These are phyloP conservation scores for Octomys mimax DNA, from an alignment of 2,797 vertebrate genomes.

Conservation along the genomic window DNA sequence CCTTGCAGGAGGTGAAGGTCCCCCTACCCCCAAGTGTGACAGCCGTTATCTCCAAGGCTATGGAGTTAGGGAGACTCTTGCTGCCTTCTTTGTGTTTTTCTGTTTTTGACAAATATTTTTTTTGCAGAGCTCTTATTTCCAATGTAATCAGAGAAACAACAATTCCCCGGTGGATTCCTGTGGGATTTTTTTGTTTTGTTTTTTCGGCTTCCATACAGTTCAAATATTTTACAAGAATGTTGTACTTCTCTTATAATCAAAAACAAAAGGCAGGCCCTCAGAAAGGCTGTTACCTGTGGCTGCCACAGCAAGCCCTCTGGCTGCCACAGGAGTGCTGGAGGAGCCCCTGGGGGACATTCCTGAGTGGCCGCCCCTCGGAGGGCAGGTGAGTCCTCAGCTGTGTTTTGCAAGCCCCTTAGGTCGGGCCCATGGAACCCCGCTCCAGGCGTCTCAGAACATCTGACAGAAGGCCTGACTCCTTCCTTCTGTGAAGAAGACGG, in stretches of 20 bases:
- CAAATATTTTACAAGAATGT: conserved; percentile 47
- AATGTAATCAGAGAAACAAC: conserved; percentile 8
- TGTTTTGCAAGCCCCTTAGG: background rate
- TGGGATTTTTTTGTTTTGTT: background rate
- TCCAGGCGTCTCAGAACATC: background rate
- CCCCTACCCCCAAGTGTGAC: background rate
- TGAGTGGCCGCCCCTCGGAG: background rate
- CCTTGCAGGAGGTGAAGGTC: background rate
- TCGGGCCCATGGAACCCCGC: background rate
- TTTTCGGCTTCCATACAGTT: background rate
- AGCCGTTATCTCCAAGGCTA: background rate
- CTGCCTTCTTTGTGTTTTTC: conserved; percentile 9
- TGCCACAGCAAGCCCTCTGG: background rate
- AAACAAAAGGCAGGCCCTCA: background rate
- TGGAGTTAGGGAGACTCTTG: background rate
- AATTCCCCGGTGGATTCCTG: background rate
- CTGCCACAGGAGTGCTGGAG: background rate
- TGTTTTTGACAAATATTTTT: conserved; percentile 3
- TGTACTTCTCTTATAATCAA: conserved; percentile 14
- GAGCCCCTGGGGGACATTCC: background rate
- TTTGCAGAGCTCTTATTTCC: background rate
- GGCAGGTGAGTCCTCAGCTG: background rate
- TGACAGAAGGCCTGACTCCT: conserved; percentile 54
- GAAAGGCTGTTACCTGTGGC: background rate
- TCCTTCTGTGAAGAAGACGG: conserved; percentile 37